Evolutionary conservation across 2,113 vertebrate genomes (phyloP).

Genomic region (Numida meleagris): DNA sequence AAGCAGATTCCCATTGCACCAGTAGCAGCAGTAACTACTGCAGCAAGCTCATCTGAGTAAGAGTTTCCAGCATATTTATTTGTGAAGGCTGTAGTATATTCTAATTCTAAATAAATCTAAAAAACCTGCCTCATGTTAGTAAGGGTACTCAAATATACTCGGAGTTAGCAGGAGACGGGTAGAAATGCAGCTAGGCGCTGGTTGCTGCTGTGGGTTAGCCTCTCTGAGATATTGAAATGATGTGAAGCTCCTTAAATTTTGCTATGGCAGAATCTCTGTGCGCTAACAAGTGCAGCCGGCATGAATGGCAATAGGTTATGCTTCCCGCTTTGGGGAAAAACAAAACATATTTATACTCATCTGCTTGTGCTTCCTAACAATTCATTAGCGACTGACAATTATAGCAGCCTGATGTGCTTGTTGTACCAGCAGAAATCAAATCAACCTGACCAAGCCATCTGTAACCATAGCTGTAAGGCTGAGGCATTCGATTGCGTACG

Average conservation of each 20-base stretch:
- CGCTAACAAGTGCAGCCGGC: neutral
- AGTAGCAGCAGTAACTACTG: neutral
- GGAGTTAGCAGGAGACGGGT: neutral
- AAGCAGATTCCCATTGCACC: neutral
- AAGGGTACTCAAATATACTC: neutral
- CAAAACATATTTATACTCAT: neutral
- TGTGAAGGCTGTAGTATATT: neutral
- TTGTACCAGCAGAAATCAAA: slow-evolving; percentile 25
- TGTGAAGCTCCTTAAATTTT: neutral
- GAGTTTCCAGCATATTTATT: neutral
- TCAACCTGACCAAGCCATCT: neutral
- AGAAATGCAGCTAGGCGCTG: neutral
- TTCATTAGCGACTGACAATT: neutral
- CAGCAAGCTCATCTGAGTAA: rapidly evolving
- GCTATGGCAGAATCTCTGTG: rapidly evolving
- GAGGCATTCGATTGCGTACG: neutral
- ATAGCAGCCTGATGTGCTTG: neutral
- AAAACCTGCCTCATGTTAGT: neutral
- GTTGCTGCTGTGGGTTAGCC: neutral
- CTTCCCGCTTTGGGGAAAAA: neutral
- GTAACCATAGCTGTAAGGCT: neutral
- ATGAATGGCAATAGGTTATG: rapidly evolving
- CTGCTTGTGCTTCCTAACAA: neutral
- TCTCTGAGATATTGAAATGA: neutral
- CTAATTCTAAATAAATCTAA: too few species aligned